Base-by-base conservation (phyloP, 1,140 invertebrate species). In the Dinoponera quadriceps region DNA sequence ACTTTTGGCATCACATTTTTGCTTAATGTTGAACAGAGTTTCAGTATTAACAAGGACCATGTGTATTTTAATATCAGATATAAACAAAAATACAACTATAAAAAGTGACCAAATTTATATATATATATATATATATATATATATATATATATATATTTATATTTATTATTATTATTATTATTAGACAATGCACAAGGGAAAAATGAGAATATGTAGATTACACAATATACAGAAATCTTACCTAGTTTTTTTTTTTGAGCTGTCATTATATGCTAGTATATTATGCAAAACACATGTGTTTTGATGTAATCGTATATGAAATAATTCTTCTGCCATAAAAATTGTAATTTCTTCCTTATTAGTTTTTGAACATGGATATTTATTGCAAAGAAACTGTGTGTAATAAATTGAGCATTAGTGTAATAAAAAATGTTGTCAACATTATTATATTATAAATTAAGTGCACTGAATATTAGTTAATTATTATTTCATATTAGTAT, bases 11-110 rank as follows among this genome's bases (percentile, higher is more conserved):
- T 86, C 84, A 62, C 72, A 85, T 75, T 75, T 80, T 80, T 83
- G 27, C 44, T 89, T 55, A 87, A 85, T 57, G 83, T 87, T 89
- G 77, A 69, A 75, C 59, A 80, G 85, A 89, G 88, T 82, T 83
- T 82, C 85, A 86, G 0, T 80, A 72, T 55, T 33, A 72, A 74
- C 54, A 44, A 59, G 49, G 72, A 75, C 18, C 14, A 49, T 27
- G 25, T 49, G 5, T 38, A 83, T 83, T 48, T 55, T 86, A 85
- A 54, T 71, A 72, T 62, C 83, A 33, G 44, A 38, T 60, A 68
- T 86, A 69, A 72, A 82, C 59, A 13, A 62, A 72, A 59, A 38
- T 82, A 65, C 74, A 22, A 27, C 0, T 18, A 60, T 82, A 72
- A 60, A 57, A 74, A 60, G 63, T 11, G 33, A 9, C 4, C 57